Evolutionary conservation across 2,888 invertebrate species (phyloP), one percentile per base, ranked within the genome.

Genomic region (Spatulosminthurus flaviceps): DNA sequence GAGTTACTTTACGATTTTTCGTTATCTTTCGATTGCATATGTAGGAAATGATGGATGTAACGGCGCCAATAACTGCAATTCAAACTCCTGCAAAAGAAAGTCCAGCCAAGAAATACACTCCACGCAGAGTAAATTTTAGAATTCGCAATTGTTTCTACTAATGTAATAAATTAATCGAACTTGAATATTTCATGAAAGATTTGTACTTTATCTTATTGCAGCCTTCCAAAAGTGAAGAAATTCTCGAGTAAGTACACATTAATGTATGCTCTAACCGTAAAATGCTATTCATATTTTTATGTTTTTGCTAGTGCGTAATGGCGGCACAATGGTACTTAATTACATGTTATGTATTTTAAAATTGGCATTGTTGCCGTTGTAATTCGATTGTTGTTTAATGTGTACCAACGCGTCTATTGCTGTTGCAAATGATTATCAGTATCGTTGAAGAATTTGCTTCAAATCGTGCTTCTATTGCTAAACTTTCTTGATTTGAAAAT

Each of bases 41-140:
- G 41, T 66, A 85, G 85, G 85, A 85, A 82, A 85, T 85, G 85
- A 85, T 83, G 82, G 84, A 85, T 81, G 83, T 84, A 24, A 82
- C 81, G 61, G 73, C 84, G 79, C 85, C 85, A 77, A 77, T 85
- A 67, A 84, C 84, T 79, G 84, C 82, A 79, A 84, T 84, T 78
- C 83, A 81, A 64, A 84, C 83, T 74, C 84, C 85, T 71, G 72
- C 64, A 41, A 81, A 79, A 77, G 81, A 81, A 73, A 79, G 75
- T 64, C 24, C 80, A 29, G 67, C 80, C 24, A 84, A 84, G 78
- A 84, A 82, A 74, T 81, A 83, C 77, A 79, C 84, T 75, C 82
- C 79, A 79, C 82, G 85, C 78, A 81, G 85, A 77, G 85, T 85
- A 83, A 84, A 29, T 29, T 51, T 42, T 77, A 16, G 41, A 11